Evolutionary conservation across 2,113 vertebrate genomes (phyloP).

Genomic region (Tursiops truncatus): DNA sequence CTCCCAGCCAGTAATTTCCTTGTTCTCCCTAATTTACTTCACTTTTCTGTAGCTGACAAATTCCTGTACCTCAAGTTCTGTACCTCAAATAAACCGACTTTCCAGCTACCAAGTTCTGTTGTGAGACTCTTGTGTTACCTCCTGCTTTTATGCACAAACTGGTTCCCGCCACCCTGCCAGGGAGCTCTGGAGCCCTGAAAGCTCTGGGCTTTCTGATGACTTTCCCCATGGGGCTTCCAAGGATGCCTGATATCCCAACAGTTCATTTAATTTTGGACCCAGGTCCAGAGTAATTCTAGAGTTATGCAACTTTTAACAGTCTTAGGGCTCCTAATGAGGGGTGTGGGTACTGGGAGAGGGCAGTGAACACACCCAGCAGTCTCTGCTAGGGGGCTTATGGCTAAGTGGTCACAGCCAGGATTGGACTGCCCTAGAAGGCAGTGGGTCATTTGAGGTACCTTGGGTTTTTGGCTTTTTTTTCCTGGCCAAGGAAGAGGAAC

Average conservation of each 20-base stretch:
- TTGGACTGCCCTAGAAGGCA: neutral
- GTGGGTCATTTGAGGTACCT: constrained; percentile 43
- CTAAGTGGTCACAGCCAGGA: neutral
- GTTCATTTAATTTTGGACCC: constrained; percentile 44
- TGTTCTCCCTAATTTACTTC: constrained; percentile 76
- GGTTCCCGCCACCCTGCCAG: neutral
- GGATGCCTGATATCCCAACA: neutral
- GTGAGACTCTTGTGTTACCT: neutral
- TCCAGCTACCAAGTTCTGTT: constrained; percentile 10
- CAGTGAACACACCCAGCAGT: neutral
- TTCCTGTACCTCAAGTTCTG: neutral
- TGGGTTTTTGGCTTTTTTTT: neutral
- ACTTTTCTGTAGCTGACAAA: constrained; percentile 59
- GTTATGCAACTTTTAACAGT: constrained; percentile 17
- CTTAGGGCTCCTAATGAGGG: neutral
- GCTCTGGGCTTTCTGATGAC: neutral
- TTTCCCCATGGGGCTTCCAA: neutral
- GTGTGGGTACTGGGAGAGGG: neutral
- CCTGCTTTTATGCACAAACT: neutral
- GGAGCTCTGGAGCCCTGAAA: neutral
- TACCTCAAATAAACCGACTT: constrained; percentile 11
- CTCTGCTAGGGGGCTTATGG: neutral
- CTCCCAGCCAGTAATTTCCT: constrained; percentile 74
- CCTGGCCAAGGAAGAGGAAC: neutral
- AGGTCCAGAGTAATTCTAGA: neutral